Base-by-base conservation (phyloP, 1,140 invertebrate genomes). In the Acromyrmex charruanus region DNA sequence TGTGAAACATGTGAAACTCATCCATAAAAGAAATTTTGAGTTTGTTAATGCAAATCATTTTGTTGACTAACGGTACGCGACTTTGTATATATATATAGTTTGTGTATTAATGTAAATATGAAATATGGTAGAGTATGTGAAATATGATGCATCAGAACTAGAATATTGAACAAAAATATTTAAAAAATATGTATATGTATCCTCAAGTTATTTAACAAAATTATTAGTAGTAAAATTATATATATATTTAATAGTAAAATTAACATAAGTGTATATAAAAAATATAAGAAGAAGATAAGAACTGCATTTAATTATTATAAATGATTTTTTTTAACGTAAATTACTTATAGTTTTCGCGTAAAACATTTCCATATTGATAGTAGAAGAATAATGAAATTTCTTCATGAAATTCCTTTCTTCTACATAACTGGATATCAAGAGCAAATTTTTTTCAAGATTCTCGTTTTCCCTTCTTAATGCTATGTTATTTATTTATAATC, bases 11-110 rank as follows among this genome's bases (percentile, higher is more conserved):
- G 6, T 28, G 58, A 59, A 59, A 59, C 10, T 58, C 80, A 74
- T 59, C 18, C 18, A 82, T 82, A 55, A 80, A 55, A 80, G 31
- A 63, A 63, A 18, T 9, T 49, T 49, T 16, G 14, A 74, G 7
- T 72, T 72, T 74, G 39, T 74, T 82, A 49, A 72, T n/a, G 28
- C n/a, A 71, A 49, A 18, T 39, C 53, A 58, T 12, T 16, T 72
- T 49, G 39, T 18, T 82, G 35, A 44, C 63, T 59, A 28, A 82
- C 21, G 31, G 7, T 68, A 49, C 1, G 25, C 31, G 63, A 71
- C 2, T 39, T 25, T n/a, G 55, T 35, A 10, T 28, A 28, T 28
- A 28, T 28, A 35, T 35, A 10, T 14, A 25, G n/a, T 25, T 25
- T n/a, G 25, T 35, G 6, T 18, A 25, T 28, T 31, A 31, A 53